Conservation (phyloP, 2,113 vertebrate species). For the Myotis yumanensis region DNA sequence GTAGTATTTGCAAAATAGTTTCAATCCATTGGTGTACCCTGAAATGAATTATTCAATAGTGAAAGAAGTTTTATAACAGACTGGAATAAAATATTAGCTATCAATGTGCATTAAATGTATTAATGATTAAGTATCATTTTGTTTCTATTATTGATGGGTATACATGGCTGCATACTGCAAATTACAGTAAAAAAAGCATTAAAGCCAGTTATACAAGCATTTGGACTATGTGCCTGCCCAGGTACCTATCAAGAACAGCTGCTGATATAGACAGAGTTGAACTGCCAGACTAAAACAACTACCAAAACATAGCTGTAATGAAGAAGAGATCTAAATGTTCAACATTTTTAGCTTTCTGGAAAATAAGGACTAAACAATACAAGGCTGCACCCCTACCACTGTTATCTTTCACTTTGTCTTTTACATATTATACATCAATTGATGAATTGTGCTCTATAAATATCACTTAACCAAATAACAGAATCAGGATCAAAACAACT, state of each 20-base stretch:
- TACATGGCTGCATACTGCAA: background rate
- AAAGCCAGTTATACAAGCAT: constrained; percentile 18
- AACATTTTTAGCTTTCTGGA: constrained; percentile 29
- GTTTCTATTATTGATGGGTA: background rate
- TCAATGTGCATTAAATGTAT: background rate
- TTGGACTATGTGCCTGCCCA: background rate
- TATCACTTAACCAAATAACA: background rate
- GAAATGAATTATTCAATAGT: constrained; percentile 1
- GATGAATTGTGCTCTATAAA: background rate
- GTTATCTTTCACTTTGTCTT: background rate
- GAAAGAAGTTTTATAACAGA: background rate
- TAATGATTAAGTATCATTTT: background rate
- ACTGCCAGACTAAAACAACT: background rate
- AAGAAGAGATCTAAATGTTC: constrained; percentile 9
- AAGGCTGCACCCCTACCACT: background rate
- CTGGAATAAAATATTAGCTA: constrained; percentile 13
- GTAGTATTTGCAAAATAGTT: background rate
- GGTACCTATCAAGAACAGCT: background rate
- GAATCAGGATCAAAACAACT: constrained; percentile 11
- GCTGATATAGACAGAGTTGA: background rate
- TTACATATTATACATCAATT: background rate
- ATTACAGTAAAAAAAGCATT: background rate
- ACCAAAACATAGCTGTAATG: background rate
- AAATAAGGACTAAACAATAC: background rate
- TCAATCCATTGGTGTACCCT: background rate